A percentile compares a stretch with the other conserved stretches of the same genome.
Conservation (phyloP, 2,797 vertebrate genomes). For the Neosalanx taihuensis region DNA sequence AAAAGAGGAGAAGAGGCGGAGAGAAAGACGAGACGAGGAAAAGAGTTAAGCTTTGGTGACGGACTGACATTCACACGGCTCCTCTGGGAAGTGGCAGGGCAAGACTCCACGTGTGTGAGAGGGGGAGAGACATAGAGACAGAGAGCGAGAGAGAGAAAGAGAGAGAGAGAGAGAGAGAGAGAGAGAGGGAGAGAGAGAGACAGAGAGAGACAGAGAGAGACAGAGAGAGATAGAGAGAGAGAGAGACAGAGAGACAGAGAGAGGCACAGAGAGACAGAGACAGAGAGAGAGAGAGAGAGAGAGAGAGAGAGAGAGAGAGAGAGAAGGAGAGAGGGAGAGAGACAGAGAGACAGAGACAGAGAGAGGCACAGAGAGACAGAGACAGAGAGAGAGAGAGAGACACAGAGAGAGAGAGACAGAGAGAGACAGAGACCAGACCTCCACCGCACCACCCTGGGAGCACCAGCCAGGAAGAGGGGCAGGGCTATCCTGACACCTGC, state of each 20-base stretch:
- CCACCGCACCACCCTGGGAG: not conserved
- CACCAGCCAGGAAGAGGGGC: constrained; percentile 18
- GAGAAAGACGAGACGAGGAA: not conserved
- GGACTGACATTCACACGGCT: constrained; percentile 54
- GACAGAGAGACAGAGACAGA: no score
- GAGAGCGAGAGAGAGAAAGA: not conserved
- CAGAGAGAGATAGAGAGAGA: no score
- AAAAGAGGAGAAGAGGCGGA: not conserved
- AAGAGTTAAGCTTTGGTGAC: constrained; percentile 34
- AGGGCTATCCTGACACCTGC: constrained; percentile 53
- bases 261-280: no score
- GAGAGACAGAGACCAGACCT: not conserved
- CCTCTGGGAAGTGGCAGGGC: constrained; percentile 24
- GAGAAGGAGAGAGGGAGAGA: no score
- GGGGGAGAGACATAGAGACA: not conserved
- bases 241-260: no score
- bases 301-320: not conserved
- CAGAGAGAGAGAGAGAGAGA: not conserved
- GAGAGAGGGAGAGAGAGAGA: not conserved
- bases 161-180: not conserved
- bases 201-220: not conserved
- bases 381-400: no score
- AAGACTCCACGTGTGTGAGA: constrained; percentile 49
- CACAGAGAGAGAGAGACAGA: not conserved
- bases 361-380: no score